Evolutionary conservation across 2,888 invertebrate genomes (phyloP).

Genomic region (Hirtodrosophila duncani): DNA sequence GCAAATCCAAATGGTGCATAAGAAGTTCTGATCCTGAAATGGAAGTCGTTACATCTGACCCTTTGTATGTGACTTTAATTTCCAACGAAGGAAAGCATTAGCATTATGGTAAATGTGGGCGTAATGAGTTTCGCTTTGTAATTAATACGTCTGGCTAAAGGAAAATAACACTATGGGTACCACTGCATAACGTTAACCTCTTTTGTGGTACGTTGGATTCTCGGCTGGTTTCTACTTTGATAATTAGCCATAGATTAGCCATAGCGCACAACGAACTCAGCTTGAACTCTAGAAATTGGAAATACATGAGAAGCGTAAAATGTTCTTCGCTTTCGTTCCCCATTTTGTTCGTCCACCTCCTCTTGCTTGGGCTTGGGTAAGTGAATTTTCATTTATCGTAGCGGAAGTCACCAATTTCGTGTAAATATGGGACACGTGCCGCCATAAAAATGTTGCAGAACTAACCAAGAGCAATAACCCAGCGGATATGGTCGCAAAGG

Average conservation of each 20-base stretch:
- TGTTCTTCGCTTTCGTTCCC: no score
- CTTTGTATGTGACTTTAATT: constrained; percentile 20
- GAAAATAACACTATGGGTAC: constrained; percentile 18
- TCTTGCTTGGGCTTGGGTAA: constrained; percentile 20
- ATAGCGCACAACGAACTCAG: background rate
- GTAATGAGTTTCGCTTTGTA: constrained; percentile 31
- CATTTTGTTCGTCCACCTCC: background rate
- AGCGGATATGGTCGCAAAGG: background rate
- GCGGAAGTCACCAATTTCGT: constrained; percentile 43
- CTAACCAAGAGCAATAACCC: constrained; percentile 7
- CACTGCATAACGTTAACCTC: constrained; percentile 41
- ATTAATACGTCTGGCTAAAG: constrained; percentile 31
- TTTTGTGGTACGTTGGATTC: constrained; percentile 33
- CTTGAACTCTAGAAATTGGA: constrained; percentile 28
- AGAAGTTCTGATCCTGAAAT: no score
- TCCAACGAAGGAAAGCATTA: constrained; percentile 18
- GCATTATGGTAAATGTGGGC: constrained; percentile 3
- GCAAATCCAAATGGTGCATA: no score
- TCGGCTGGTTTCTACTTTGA: constrained; percentile 6
- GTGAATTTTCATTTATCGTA: constrained; percentile 46
- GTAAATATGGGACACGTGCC: constrained; percentile 52
- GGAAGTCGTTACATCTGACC: no score
- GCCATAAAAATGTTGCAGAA: constrained; percentile 21
- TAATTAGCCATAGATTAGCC: constrained; percentile 39
- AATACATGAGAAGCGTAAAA: constrained; percentile 20